Evolutionary conservation across 2,888 invertebrate species (phyloP), one percentile per base, ranked within the genome.

Genomic region (Lepidocyrtoides sp.): DNA sequence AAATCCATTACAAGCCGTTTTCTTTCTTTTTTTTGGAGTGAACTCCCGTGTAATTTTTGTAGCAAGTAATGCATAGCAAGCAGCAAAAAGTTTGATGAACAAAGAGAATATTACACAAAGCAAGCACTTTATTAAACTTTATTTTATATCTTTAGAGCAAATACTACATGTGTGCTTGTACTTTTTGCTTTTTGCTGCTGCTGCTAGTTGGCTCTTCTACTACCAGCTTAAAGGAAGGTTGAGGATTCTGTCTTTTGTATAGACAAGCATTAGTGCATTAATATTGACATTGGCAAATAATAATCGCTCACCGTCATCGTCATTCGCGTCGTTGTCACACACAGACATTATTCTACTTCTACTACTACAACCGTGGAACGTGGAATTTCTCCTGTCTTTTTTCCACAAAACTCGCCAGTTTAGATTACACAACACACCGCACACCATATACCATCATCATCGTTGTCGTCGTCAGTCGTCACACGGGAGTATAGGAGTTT

Each of bases 261-360:
- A 32, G 79, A 32, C 5, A 10, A 79, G 54, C n/a, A 66, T 57
- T 41, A 20, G 12, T 23, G 29, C 54, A 79, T 79, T 79, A 79
- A 79, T 54, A 79, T 79, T 79, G 79, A 79, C 79, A 79, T 79
- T 79, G 79, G 79, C 79, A 54, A 77, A 79, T 79, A 79, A 79
- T 79, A 79, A 79, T 54, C 54, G 79, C 32, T 79, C 54, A 29
- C 51, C 29, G 51, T 54, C 54, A 7, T 32, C 54, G 10, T 36
- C 63, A 36, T 5, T 41, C 36, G n/a, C 32, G 32, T 66, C 63
- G 63, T 32, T 32, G 63, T 66, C 69, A 75, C 48, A 75, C 4
- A 14, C 12, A 75, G 26, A 41, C 20, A 0, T 41, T 17, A 66
- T 48, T 48, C 66, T 41, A n/a, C n/a, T n/a, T n/a, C n/a, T n/a